A percentile compares a stretch with the other conserved stretches of the same genome.
phyloP scores from a whole-genome alignment of 2,797 vertebrate species.

The Ceryle rudis region DNA sequence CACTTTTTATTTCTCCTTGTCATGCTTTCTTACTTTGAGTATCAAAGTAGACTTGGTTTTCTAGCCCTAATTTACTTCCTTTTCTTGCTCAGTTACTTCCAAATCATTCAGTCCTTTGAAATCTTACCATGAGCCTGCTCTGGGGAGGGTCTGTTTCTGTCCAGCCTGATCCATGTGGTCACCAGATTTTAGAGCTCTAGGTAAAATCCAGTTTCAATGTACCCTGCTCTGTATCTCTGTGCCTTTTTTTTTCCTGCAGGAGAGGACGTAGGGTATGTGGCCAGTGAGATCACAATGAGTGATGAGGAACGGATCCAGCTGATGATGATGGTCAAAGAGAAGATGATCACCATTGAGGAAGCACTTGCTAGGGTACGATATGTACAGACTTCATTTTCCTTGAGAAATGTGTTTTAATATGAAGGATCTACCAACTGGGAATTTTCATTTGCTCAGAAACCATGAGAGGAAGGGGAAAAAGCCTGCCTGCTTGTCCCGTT shows the following conservation, averaged over 20 bases:
- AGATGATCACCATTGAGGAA: slow-evolving; percentile 99
- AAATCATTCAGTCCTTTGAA: neutral
- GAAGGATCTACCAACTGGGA: neutral
- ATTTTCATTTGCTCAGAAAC: neutral
- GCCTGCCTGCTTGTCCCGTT: neutral
- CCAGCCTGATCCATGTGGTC: neutral
- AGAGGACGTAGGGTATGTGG: slow-evolving; percentile 95
- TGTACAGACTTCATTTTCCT: neutral
- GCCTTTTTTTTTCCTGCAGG: slow-evolving; percentile 75
- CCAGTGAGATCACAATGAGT: slow-evolving; percentile 99
- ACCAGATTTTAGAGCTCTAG: neutral
- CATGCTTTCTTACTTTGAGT: neutral
- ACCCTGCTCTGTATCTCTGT: neutral
- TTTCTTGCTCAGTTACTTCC: neutral
- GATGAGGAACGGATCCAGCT: slow-evolving; percentile 97
- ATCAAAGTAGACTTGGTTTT: neutral
- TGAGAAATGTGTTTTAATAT: neutral
- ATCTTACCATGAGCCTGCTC: neutral
- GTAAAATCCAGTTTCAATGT: neutral
- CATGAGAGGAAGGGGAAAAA: neutral
- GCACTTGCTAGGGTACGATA: slow-evolving; percentile 93
- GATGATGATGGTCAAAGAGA: slow-evolving; percentile 99
- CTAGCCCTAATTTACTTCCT: neutral
- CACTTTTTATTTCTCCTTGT: neutral
- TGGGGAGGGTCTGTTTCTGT: neutral